A percentile compares a stretch with the other conserved stretches of the same genome.
These are phyloP conservation scores for Phyto melanocephala DNA, from an alignment of 2,888 invertebrate genomes.

Conservation along the genomic window DNA sequence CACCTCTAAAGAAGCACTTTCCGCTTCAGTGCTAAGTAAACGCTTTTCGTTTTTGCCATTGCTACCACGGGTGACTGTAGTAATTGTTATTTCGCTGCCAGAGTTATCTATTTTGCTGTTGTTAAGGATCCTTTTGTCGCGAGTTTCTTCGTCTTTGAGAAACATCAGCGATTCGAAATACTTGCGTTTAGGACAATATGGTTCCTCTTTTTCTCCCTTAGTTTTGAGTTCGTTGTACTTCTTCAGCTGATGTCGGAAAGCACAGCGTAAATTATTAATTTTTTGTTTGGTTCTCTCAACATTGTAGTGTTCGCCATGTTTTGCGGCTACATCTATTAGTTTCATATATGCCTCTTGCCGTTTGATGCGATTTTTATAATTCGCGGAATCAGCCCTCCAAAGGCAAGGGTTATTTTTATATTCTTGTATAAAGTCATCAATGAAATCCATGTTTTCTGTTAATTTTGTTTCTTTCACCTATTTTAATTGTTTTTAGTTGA, in stretches of 20 bases:
- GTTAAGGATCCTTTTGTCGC: constrained; percentile 55
- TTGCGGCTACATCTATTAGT: constrained; percentile 77
- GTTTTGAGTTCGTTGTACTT: constrained; percentile 77
- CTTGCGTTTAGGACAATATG: constrained; percentile 77
- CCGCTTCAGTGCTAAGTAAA: constrained; percentile 50
- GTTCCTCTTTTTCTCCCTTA: constrained; percentile 76
- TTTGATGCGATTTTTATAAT: constrained; percentile 76
- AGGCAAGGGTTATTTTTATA: constrained; percentile 77
- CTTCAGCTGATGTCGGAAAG: constrained; percentile 77
- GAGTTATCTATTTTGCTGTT: constrained; percentile 39
- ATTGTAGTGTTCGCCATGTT: constrained; percentile 78
- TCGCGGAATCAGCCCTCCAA: constrained; percentile 77
- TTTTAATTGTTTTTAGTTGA: constrained; percentile 51
- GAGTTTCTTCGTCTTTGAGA: constrained; percentile 76
- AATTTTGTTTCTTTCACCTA: background rate
- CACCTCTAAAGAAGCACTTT: constrained; percentile 45
- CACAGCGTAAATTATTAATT: constrained; percentile 78
- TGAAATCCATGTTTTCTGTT: constrained; percentile 73
- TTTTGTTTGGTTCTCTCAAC: constrained; percentile 78
- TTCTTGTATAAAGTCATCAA: constrained; percentile 78
- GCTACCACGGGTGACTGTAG: constrained; percentile 19
- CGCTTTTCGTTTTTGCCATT: constrained; percentile 38
- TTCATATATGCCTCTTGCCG: constrained; percentile 77
- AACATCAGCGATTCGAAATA: constrained; percentile 78
- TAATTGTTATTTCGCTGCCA: constrained; percentile 37